Evolutionary conservation across 2,113 vertebrate genomes (phyloP).

Genomic region (Hypomesus transpacificus): DNA sequence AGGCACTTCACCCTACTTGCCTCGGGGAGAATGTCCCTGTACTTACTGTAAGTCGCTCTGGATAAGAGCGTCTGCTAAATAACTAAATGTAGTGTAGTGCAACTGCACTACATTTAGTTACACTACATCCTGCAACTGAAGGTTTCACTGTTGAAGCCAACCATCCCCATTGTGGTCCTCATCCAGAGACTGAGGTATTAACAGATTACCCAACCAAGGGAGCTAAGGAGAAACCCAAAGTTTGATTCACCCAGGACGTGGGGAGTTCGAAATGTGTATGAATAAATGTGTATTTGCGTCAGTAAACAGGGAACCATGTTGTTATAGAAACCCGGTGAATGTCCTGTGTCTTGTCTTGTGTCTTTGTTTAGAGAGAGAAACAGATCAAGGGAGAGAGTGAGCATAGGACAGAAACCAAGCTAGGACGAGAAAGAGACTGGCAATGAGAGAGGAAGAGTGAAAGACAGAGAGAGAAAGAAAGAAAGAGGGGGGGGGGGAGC

Average conservation of each 20-base stretch:
- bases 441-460: background rate
- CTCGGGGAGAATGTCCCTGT: no score
- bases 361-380: background rate
- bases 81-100: no score
- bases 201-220: slow-evolving; percentile 55
- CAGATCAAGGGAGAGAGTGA: slow-evolving; percentile 3
- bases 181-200: slow-evolving; percentile 61
- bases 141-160: slow-evolving; percentile 43
- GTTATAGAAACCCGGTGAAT: slow-evolving; percentile 36
- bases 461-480: background rate
- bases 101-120: no score
- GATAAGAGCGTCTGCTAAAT: no score
- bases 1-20: no score
- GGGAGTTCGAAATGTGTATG: slow-evolving; percentile 46
- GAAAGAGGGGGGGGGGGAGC: background rate
- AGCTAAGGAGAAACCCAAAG: slow-evolving; percentile 36
- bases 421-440: slow-evolving; percentile 15
- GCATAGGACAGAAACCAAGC: slow-evolving; percentile 29
- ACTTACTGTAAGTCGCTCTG: no score
- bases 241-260: slow-evolving; percentile 44
- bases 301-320: slow-evolving; percentile 15
- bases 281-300: slow-evolving; percentile 51
- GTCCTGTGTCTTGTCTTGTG: slow-evolving; percentile 27
- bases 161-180: slow-evolving; percentile 49
- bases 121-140: slow-evolving; percentile 39